Evolutionary conservation across 2,888 invertebrate species (phyloP).

Genomic region (Mechanitis messenoides): DNA sequence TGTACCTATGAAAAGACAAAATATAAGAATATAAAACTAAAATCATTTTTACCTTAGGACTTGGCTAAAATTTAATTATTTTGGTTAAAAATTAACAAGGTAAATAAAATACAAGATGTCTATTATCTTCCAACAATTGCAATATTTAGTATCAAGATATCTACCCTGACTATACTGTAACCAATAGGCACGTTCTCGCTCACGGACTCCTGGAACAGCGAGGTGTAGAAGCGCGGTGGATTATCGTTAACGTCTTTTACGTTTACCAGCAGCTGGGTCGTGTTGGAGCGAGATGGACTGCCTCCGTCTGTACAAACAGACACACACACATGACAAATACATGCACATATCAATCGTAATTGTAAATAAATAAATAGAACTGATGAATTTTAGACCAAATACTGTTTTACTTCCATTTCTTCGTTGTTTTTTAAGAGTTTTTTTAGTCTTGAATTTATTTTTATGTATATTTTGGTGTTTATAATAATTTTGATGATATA

Average conservation of each 20-base stretch:
- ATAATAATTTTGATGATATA: constrained; percentile 31
- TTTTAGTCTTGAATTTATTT: no score
- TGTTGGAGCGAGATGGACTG: constrained; percentile 94
- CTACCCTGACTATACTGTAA: constrained; percentile 88
- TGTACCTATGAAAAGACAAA: constrained; percentile 78
- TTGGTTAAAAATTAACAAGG: no score
- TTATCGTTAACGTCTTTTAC: constrained; percentile 98
- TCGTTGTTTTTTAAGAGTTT: no score
- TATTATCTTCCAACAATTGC: not conserved
- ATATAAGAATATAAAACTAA: not conserved
- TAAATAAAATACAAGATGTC: no score
- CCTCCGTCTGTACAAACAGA: constrained; percentile 84
- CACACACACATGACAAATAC: not conserved
- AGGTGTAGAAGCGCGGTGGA: constrained; percentile 92
- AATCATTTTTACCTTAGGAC: no score
- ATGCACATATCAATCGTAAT: no score
- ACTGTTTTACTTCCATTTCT: no score
- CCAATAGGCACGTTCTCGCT: constrained; percentile 93
- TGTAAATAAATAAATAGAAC: no score
- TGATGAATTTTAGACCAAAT: no score
- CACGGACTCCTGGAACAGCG: constrained; percentile 94
- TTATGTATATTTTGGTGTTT: not conserved
- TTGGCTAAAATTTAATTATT: no score
- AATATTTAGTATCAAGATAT: constrained; percentile 28
- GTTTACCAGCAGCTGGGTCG: constrained; percentile 93